Base-by-base conservation (phyloP, 2,888 invertebrate genomes). In the Chaetogeoica ovagalla region DNA sequence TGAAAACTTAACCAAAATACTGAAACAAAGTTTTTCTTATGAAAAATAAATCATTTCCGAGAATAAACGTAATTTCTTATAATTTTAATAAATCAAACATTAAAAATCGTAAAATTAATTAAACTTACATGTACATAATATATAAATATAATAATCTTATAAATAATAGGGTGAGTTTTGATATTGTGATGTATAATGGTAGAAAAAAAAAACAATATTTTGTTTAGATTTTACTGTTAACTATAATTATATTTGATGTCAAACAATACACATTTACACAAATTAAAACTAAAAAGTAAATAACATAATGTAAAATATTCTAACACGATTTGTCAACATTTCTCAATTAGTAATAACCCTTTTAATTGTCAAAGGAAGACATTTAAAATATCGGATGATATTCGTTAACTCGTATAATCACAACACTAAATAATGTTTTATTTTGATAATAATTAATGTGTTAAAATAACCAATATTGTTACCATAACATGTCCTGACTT, bases 1-100 rank as follows among this genome's bases (percentile, higher is more conserved):
- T 57, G 65, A 75, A 74, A 75, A 75, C 74, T 75, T 75, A 75
- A 75, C 57, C 65, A 75, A 75, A 48, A 75, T 75, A 75, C 74
- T 75, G 74, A 57, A 74, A 75, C 43, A 75, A 48, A 62, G 11
- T 74, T 23, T 39, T 39, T 43, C 43, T 37, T 57, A 65, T 39
- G 57, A 65, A 66, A 73, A 75, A 65, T 75, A 75, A 57, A 75
- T 37, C 66, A 65, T 55, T 74, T 66, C 7, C 57, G 65, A 75
- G 21, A 65, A 19, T 55, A 75, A 57, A 48, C 48, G 1, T 13
- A 48, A 48, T 48, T 48, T 48, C 11, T 39, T 30, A 30, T 30
- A 11, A 37, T n/a, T 43, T 60, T 19, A 68, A 48, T 48, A 48
- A 30, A 68, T 52, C 23, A 43, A 59, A 71, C 37, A 52, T 72